Conservation (phyloP, 1,140 invertebrate species). For the Calliopsis andreniformis region DNA sequence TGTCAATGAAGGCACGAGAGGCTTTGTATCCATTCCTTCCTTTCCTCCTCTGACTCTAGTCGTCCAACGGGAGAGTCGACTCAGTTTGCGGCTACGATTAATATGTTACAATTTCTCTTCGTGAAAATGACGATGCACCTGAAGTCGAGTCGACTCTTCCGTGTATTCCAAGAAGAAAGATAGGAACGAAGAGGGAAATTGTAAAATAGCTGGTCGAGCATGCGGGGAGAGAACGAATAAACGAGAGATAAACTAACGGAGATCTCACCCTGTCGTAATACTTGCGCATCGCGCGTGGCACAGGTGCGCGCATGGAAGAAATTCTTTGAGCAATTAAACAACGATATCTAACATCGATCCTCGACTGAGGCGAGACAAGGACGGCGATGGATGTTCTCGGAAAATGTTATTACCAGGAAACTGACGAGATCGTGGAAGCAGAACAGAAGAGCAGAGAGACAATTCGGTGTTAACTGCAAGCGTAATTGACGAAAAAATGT, state of each 20-base stretch:
- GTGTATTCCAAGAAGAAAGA: background rate
- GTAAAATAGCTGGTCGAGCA: background rate
- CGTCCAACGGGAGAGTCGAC: background rate
- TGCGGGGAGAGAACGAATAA: background rate
- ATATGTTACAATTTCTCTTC: too few relatives aligned
- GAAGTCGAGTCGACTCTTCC: background rate
- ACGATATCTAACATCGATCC: constrained; percentile 62
- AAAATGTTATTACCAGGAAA: constrained; percentile 39
- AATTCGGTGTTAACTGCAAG: too few relatives aligned
- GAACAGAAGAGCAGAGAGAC: too few relatives aligned
- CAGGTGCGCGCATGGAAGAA: constrained; percentile 72
- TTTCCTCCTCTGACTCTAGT: background rate
- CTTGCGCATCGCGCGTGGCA: constrained; percentile 45
- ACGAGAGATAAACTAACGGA: constrained; percentile 27
- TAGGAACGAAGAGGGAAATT: constrained; percentile 2
- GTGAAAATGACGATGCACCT: background rate
- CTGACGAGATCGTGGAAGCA: background rate
- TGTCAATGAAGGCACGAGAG: constrained; percentile 55
- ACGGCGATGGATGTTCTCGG: constrained; percentile 17
- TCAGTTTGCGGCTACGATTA: background rate
- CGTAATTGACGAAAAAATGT: background rate
- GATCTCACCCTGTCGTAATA: constrained; percentile 56
- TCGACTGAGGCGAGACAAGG: constrained; percentile 23
- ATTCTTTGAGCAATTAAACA: constrained; percentile 77
- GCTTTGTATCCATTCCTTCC: background rate